Conservation (phyloP, 2,888 invertebrate genomes). For the Eurytoma californica region DNA sequence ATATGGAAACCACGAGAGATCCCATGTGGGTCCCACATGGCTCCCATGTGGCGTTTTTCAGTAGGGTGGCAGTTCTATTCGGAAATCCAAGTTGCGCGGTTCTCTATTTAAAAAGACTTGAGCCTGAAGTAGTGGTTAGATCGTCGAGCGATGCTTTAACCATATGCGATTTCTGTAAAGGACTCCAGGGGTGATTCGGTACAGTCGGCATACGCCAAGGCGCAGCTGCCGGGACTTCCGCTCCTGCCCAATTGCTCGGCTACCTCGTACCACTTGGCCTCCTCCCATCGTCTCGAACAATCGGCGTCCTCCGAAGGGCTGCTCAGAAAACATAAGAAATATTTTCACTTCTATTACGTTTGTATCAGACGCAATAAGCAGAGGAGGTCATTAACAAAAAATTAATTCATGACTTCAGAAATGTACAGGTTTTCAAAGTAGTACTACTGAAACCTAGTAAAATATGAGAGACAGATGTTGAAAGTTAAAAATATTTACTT, state of each 20-base stretch:
- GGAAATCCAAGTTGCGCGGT: not conserved
- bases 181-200: slow-evolving; percentile 70
- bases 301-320: slow-evolving; percentile 71
- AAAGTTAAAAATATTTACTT: too few species aligned
- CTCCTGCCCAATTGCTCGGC: slow-evolving; percentile 71
- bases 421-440: too few species aligned
- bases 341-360: too few species aligned
- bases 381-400: too few species aligned
- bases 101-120: not conserved
- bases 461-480: too few species aligned
- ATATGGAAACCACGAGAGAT: too few species aligned
- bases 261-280: slow-evolving; percentile 69
- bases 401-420: too few species aligned
- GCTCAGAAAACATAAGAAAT: slow-evolving; percentile 52
- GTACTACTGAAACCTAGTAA: too few species aligned
- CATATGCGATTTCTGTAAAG: slow-evolving; percentile 65
- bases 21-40: too few species aligned
- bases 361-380: too few species aligned
- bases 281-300: slow-evolving; percentile 65
- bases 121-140: not conserved
- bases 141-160: not conserved
- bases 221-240: slow-evolving; percentile 69
- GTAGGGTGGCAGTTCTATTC: too few species aligned
- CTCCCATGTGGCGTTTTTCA: too few species aligned
- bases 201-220: slow-evolving; percentile 69